Evolutionary conservation across 2,113 vertebrate species (phyloP), one percentile per base, ranked within the genome.

Genomic region (Antidorcas marsupialis): DNA sequence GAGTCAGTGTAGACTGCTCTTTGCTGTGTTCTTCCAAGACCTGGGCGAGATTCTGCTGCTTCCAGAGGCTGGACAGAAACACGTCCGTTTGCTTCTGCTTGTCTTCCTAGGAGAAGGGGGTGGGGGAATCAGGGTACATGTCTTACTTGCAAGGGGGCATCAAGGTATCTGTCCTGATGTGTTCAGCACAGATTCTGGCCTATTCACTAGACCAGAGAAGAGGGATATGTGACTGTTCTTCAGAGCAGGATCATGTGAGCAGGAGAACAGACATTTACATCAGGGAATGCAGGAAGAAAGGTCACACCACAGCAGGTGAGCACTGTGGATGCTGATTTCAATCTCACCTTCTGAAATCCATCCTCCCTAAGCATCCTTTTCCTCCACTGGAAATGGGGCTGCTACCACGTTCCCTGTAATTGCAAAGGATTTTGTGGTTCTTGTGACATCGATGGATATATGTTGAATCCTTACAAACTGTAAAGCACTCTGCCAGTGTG

Each of bases 91-190:
- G 64, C 47, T 82, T 85, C 87, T 62, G 2, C 39, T 90, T 52
- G n/a, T 47, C 93, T 87, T 86, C 92, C 76, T 39, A 88, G 43
- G 81, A 19, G n/a, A n/a, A n/a, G n/a, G n/a, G n/a, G 13, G 45
- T 67, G 19, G 16, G 81, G 43, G 27, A 71, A 91, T 93, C 71
- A 17, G 71, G 50, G 87, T 5, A 10, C 17, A 5, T 13, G 21
- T 78, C 91, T 95, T 87, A 78, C n/a, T 91, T 88, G 57, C 88
- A 82, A 83, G 89, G 55, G 28, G 60, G 79, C 50, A 71, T 33
- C 71, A 0, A 87, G 47, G 82, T 28, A 4, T 52, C 43, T 67
- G 27, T 52, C 15, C 79, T 53, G 55, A 81, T 39, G 60, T 23
- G 85, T 89, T 82, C n/a, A 71, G 57, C 55, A 47, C 23, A 50